Evolutionary conservation across 2,888 invertebrate genomes (phyloP), one percentile per base, ranked within the genome.

Genomic region (Tenthredo mesomela): DNA sequence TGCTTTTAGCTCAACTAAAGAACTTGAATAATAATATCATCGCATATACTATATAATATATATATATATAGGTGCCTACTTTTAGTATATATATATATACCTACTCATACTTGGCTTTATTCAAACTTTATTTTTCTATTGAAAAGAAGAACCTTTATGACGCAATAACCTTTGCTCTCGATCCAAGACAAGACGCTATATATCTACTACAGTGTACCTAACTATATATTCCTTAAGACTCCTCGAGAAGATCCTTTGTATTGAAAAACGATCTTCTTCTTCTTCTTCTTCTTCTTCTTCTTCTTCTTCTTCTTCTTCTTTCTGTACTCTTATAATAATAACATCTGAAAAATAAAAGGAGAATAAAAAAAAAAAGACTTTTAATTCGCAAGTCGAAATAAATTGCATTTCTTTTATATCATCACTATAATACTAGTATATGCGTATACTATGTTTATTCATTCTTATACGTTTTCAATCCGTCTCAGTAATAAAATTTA

Each of bases 101-200:
- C 33, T 33, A 33, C 47, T n/a, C n/a, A 75, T 47, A 43, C 25
- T 47, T 2, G 15, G 33, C 33, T 33, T 67, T 67, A 67, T 73
- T 73, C 73, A 73, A 73, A 73, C 47, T 47, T 77, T 50, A 50
- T 77, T 77, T 77, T 54, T 33, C 77, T 33, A 54, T 77, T 77
- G 50, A 77, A 77, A 54, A 54, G 54, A 77, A 77, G 50, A 50
- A 29, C 77, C 50, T 77, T 77, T 77, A 77, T 54, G 77, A 77
- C 77, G 77, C 77, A 29, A 77, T 77, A 77, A 77, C 77, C 77
- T 77, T 54, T 77, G 77, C 77, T 50, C 29, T 77, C 47, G 77
- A 77, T 77, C n/a, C 50, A 77, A 43, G 73, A 67, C 67, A 67
- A 67, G 40, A 73, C 43, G 73, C 43, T 40, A n/a, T 21, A 37